These are phyloP conservation scores for Ctenoplectra terminalis DNA, from an alignment of 1,140 invertebrate genomes.

Conservation along the genomic window DNA sequence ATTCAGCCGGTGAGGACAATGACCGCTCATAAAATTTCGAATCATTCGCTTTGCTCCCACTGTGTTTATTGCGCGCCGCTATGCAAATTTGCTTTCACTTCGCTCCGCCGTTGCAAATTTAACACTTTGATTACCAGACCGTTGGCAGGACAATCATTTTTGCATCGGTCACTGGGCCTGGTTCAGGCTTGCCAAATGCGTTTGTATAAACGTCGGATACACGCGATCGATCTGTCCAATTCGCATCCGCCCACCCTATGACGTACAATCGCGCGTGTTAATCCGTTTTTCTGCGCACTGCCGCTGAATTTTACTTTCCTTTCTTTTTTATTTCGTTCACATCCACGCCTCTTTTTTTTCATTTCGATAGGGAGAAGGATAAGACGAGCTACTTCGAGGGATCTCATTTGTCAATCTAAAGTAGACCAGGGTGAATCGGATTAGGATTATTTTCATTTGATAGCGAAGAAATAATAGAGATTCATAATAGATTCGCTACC, in stretches of 20 bases:
- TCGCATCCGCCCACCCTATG: slow-evolving; percentile 10
- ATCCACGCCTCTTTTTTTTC: background rate
- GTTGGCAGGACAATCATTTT: slow-evolving; percentile 47
- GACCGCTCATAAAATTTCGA: slow-evolving; percentile 44
- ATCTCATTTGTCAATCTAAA: too few relatives aligned
- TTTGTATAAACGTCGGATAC: slow-evolving; percentile 40
- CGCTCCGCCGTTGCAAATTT: slow-evolving; percentile 30
- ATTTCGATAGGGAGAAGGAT: slow-evolving; percentile 1
- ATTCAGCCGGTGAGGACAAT: slow-evolving; percentile 6
- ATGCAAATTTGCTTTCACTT: slow-evolving; percentile 53
- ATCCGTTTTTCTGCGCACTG: slow-evolving; percentile 26
- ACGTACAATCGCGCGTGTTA: slow-evolving; percentile 35
- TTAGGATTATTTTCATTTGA: too few relatives aligned
- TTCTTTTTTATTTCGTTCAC: background rate
- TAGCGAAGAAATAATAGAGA: too few relatives aligned
- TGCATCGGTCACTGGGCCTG: slow-evolving; percentile 20
- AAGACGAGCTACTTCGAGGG: too few relatives aligned
- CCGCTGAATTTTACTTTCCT: background rate
- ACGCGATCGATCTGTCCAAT: slow-evolving; percentile 43
- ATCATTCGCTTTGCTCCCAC: slow-evolving; percentile 2
- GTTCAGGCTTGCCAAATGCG: slow-evolving; percentile 6
- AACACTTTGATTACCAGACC: slow-evolving; percentile 54
- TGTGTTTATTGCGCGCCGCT: slow-evolving; percentile 19
- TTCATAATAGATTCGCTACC: too few relatives aligned
- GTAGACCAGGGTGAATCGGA: too few relatives aligned